Evolutionary conservation across 2,888 invertebrate species (phyloP).

Genomic region (Sepiola atlantica): DNA sequence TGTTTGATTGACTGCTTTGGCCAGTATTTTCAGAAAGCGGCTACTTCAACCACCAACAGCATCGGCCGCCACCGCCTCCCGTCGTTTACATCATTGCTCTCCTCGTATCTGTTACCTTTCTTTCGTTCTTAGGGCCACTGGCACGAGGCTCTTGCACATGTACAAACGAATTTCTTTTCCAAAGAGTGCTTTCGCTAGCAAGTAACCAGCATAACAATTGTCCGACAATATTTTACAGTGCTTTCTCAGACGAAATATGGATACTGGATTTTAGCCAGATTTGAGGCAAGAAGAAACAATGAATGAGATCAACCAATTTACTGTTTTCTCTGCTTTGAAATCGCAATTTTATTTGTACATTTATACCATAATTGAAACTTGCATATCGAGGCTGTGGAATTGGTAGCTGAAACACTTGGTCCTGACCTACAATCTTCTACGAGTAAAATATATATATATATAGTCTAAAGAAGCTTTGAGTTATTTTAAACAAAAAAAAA

Average conservation of each 20-base stretch:
- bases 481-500: no score
- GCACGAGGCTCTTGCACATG: not conserved
- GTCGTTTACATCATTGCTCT: not conserved
- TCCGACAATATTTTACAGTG: not conserved
- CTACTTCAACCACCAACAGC: not conserved
- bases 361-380: no score
- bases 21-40: conserved; percentile 39
- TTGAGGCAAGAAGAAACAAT: not conserved
- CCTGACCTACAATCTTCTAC: no score
- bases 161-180: not conserved
- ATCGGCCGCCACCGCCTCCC: not conserved
- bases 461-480: no score
- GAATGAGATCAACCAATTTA: not conserved
- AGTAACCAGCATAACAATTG: conserved; percentile 39
- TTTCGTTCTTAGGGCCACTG: not conserved
- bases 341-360: not conserved
- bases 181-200: conserved; percentile 39
- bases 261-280: not conserved
- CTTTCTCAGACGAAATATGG: not conserved
- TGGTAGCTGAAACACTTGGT: no score
- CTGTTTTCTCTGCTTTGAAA: not conserved
- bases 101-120: not conserved
- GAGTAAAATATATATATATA: no score
- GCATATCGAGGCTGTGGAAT: no score
- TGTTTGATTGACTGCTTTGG: conserved; percentile 38